Evolutionary conservation across 2,113 vertebrate genomes (phyloP).

Genomic region (Calonectris borealis): DNA sequence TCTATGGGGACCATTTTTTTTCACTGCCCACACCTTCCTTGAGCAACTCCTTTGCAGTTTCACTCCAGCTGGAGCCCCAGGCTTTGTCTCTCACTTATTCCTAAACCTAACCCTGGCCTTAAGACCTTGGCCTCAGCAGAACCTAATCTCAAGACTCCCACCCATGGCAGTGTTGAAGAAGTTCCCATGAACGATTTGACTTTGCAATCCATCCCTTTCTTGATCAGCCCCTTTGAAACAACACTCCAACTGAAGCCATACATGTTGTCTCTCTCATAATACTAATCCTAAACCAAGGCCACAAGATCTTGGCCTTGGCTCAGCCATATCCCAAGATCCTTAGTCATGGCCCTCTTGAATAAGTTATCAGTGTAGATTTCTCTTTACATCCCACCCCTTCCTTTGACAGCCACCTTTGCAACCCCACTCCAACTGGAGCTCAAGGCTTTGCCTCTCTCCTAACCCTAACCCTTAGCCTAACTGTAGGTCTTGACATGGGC

Average conservation of each 20-base stretch:
- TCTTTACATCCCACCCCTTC: background rate
- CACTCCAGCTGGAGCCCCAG: background rate
- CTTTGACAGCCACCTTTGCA: background rate
- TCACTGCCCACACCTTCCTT: background rate
- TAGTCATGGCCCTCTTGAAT: background rate
- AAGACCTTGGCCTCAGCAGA: background rate
- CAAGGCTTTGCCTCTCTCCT: background rate
- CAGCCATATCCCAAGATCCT: background rate
- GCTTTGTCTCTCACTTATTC: background rate
- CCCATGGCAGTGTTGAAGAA: background rate
- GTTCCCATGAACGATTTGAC: background rate
- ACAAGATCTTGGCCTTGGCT: background rate
- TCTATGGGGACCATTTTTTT: background rate
- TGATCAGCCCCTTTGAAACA: background rate
- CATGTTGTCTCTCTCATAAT: background rate
- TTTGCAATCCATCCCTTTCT: background rate
- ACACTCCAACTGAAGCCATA: background rate
- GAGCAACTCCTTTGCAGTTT: background rate
- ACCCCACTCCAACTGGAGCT: background rate
- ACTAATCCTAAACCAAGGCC: background rate
- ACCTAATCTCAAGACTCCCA: background rate
- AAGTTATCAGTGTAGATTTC: background rate
- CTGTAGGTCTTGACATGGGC: background rate
- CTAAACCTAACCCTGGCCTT: background rate
- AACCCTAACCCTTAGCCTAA: background rate